Percentiles rank a stretch among this genome's conserved stretches.
Evolutionary conservation across 1,140 invertebrate species (phyloP).

Genomic region (Adoxophyes honmai): DNA sequence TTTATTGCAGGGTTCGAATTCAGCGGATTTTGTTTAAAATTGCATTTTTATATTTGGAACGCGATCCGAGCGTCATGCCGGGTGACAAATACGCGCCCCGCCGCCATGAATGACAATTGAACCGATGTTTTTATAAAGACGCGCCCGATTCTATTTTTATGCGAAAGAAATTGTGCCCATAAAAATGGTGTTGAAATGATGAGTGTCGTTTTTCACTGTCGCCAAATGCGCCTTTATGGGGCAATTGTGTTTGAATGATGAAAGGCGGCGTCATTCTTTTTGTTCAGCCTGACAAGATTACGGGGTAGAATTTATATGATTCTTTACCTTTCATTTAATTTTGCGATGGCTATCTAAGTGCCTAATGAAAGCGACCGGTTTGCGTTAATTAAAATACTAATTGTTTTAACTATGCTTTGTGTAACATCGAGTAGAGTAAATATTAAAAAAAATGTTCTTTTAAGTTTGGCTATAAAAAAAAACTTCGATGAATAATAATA

Average conservation of each 20-base stretch:
- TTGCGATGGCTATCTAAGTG: neutral
- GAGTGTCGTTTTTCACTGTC: constrained; percentile 71
- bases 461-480: no score
- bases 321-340: constrained; percentile 1
- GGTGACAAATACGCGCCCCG: constrained; percentile 71
- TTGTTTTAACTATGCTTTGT: no score
- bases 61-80: constrained; percentile 57
- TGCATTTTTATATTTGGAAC: constrained; percentile 75
- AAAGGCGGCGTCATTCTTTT: constrained; percentile 33
- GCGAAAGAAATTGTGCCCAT: constrained; percentile 71
- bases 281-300: neutral
- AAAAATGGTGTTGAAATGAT: constrained; percentile 73
- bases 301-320: neutral
- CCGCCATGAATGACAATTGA: constrained; percentile 75
- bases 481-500: no score
- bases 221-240: constrained; percentile 58
- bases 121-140: constrained; percentile 76
- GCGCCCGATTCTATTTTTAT: constrained; percentile 69
- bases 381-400: neutral
- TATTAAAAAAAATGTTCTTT: no score
- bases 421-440: no score
- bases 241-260: constrained; percentile 56
- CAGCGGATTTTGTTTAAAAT: constrained; percentile 69
- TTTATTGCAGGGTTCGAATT: constrained; percentile 64
- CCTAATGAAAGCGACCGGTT: no score